phyloP scores from a whole-genome alignment of 2,113 vertebrate genomes.

The Rhabdornis inornatus region DNA sequence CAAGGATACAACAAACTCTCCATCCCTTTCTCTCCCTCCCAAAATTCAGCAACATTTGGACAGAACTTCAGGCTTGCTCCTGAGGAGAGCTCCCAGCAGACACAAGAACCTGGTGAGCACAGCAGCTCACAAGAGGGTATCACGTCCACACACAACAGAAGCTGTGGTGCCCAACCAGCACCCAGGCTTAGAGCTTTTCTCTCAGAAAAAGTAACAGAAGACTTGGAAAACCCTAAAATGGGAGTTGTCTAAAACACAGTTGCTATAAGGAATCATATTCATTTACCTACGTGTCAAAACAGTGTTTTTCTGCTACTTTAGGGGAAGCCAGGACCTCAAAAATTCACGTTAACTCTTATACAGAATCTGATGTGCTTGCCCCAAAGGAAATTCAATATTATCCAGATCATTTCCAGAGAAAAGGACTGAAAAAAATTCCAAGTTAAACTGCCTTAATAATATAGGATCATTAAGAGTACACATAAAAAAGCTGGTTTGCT shows the following conservation, averaged over 20 bases:
- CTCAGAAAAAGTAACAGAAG: background rate
- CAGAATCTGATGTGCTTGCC: background rate
- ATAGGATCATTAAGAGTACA: background rate
- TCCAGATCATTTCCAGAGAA: background rate
- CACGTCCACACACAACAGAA: fast-evolving
- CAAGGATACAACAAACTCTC: background rate
- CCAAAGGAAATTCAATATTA: background rate
- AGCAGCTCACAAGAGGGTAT: background rate
- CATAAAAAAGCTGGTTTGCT: background rate
- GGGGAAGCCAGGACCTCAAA: background rate
- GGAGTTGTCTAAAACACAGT: background rate
- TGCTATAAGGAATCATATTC: fast-evolving
- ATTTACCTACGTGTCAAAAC: background rate
- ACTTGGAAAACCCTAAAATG: background rate
- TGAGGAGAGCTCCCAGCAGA: background rate
- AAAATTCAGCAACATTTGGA: background rate
- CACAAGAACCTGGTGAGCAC: background rate
- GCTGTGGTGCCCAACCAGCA: background rate
- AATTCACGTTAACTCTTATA: background rate
- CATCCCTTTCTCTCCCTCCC: background rate
- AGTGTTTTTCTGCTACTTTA: background rate
- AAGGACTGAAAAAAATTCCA: background rate
- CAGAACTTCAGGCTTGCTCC: background rate
- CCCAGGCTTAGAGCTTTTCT: background rate
- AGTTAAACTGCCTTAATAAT: background rate